Evolutionary conservation across 64 coral and sea anemone species (phyloP).

Genomic region (Trachythela sp.): DNA sequence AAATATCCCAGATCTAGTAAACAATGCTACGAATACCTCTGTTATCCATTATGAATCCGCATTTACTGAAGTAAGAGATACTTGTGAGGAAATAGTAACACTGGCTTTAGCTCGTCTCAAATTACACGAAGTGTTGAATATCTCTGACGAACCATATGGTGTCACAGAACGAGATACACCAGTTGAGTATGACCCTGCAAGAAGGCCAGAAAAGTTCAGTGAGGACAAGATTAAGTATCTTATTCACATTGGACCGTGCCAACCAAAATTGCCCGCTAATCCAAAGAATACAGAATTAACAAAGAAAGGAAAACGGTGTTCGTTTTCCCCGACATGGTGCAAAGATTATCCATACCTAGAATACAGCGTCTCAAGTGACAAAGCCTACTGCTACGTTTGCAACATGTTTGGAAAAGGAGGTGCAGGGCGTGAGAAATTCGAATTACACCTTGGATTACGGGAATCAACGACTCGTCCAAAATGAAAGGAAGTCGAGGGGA

Average conservation of each 20-base stretch:
- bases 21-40: background rate
- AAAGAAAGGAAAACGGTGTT: background rate
- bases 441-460: background rate
- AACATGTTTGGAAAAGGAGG: background rate
- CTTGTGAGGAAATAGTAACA: slow-evolving; percentile 1
- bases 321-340: background rate
- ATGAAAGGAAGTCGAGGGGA: slow-evolving; percentile 5
- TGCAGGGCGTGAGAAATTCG: background rate
- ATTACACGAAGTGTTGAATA: background rate
- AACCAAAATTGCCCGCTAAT: background rate
- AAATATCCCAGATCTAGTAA: background rate
- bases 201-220: background rate
- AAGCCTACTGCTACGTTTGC: slow-evolving; percentile 6
- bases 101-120: background rate
- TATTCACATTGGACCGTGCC: slow-evolving; percentile 16
- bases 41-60: slow-evolving; percentile 13
- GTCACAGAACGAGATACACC: background rate
- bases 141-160: background rate
- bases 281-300: background rate
- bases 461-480: background rate
- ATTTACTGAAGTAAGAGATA: slow-evolving; percentile 4
- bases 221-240: slow-evolving; percentile 1
- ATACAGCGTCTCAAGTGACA: background rate
- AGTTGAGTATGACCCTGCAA: slow-evolving; percentile 11
- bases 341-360: slow-evolving; percentile 12